A percentile compares a stretch with the other conserved stretches of the same genome.
Evolutionary conservation across 2,888 invertebrate species (phyloP).

Genomic region (Caenorhabditis becei): DNA sequence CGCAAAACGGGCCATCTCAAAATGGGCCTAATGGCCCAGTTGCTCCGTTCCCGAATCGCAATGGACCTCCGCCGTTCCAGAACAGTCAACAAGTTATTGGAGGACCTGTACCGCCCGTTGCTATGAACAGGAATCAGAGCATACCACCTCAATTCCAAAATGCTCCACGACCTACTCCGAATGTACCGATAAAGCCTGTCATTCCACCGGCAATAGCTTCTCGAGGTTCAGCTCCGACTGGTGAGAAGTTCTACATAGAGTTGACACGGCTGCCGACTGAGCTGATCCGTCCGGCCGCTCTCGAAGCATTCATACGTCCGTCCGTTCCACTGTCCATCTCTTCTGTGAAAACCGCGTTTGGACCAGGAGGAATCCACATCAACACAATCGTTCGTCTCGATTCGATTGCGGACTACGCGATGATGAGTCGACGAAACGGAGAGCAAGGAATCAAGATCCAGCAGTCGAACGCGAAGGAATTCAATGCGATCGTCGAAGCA

Average conservation of each 20-base stretch:
- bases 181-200: constrained; percentile 1
- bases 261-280: constrained; percentile 71
- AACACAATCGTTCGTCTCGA: constrained; percentile 71
- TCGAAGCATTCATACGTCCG: constrained; percentile 73
- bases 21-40: not conserved
- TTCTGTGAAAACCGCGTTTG: constrained; percentile 71
- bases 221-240: not conserved
- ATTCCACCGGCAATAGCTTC: not conserved
- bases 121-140: not conserved
- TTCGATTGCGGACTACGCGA: constrained; percentile 64
- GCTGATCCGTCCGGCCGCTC: constrained; percentile 64
- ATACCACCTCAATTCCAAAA: constrained; percentile 12
- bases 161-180: too few relatives aligned
- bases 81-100: too few relatives aligned
- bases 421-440: constrained; percentile 68
- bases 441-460: constrained; percentile 74
- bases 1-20: not conserved
- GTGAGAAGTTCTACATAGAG: constrained; percentile 67
- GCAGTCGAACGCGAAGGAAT: constrained; percentile 58
- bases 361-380: constrained; percentile 68
- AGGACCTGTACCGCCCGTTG: not conserved
- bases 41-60: constrained; percentile 7
- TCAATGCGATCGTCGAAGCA: constrained; percentile 70
- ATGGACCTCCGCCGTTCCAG: constrained; percentile 14
- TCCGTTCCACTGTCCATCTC: constrained; percentile 68